A percentile compares a stretch with the other conserved stretches of the same genome.
Conservation (phyloP, 2,797 vertebrate species). For the Chelon labrosus region DNA sequence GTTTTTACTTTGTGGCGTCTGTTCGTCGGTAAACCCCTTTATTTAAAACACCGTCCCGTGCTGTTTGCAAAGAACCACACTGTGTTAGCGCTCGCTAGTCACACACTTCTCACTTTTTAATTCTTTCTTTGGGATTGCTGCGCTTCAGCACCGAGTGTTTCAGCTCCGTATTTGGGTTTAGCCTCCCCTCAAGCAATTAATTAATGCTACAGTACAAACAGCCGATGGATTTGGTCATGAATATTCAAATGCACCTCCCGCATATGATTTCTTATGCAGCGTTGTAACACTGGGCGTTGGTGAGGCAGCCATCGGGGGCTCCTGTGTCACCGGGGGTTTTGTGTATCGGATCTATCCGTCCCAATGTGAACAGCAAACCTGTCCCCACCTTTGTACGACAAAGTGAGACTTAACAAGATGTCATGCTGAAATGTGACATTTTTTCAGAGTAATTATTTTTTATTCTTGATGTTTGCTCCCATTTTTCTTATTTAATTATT, state of each 20-base stretch:
- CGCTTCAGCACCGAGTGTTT: conserved; percentile 36
- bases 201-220: conserved; percentile 99
- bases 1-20: neutral
- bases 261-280: conserved; percentile 78
- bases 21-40: conserved; percentile 30
- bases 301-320: conserved; percentile 50
- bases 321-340: conserved; percentile 55
- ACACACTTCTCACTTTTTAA: conserved; percentile 49
- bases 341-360: conserved; percentile 25
- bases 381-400: conserved; percentile 25
- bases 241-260: conserved; percentile 97
- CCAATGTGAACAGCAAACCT: conserved; percentile 27
- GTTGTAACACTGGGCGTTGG: conserved; percentile 60
- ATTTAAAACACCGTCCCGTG: conserved; percentile 13
- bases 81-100: conserved; percentile 31
- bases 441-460: conserved; percentile 3
- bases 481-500: neutral
- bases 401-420: conserved; percentile 22
- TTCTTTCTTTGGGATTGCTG: conserved; percentile 42
- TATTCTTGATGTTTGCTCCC: neutral
- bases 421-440: conserved; percentile 24
- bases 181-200: conserved; percentile 98
- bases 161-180: conserved; percentile 79
- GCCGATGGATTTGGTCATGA: conserved; percentile 98
- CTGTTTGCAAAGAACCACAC: conserved; percentile 28